A percentile compares a stretch with the other conserved stretches of the same genome.
These are phyloP conservation scores for Lordiphosa fenestrarum DNA, from an alignment of 2,888 invertebrate genomes.

Conservation along the genomic window DNA sequence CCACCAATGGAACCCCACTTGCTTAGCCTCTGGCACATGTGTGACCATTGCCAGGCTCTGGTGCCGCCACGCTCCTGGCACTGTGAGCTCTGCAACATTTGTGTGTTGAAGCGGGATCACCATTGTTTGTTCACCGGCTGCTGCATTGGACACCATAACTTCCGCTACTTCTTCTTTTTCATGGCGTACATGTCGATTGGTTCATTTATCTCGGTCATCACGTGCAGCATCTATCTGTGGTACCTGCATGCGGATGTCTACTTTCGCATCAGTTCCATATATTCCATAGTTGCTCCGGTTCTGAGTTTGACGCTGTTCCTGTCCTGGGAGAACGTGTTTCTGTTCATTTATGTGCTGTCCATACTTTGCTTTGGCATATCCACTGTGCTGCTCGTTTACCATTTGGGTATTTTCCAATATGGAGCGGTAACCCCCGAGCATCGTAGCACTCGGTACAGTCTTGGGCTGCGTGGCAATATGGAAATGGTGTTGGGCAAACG, in stretches of 20 bases:
- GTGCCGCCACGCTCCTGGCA: conserved; percentile 94
- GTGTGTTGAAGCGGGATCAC: conserved; percentile 92
- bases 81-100: conserved; percentile 90
- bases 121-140: conserved; percentile 94
- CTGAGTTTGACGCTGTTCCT: conserved; percentile 86
- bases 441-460: conserved; percentile 84
- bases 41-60: conserved; percentile 87
- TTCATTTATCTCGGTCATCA: conserved; percentile 86
- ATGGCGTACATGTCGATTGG: conserved; percentile 87
- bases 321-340: conserved; percentile 84
- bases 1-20: conserved; percentile 79
- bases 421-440: conserved; percentile 85
- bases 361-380: conserved; percentile 85
- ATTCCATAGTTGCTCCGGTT: conserved; percentile 88
- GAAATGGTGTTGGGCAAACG: conserved; percentile 87
- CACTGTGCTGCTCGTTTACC: conserved; percentile 85
- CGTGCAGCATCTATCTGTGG: conserved; percentile 86
- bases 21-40: conserved; percentile 85
- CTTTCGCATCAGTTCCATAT: conserved; percentile 81
- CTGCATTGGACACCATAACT: conserved; percentile 93
- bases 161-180: conserved; percentile 91
- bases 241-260: conserved; percentile 69
- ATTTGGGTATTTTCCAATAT: conserved; percentile 85
- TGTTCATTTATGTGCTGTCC: conserved; percentile 87
- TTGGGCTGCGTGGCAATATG: conserved; percentile 87